Evolutionary conservation across 2,797 vertebrate genomes (phyloP), one percentile per base, ranked within the genome.

Genomic region (Heliangelus exortis): DNA sequence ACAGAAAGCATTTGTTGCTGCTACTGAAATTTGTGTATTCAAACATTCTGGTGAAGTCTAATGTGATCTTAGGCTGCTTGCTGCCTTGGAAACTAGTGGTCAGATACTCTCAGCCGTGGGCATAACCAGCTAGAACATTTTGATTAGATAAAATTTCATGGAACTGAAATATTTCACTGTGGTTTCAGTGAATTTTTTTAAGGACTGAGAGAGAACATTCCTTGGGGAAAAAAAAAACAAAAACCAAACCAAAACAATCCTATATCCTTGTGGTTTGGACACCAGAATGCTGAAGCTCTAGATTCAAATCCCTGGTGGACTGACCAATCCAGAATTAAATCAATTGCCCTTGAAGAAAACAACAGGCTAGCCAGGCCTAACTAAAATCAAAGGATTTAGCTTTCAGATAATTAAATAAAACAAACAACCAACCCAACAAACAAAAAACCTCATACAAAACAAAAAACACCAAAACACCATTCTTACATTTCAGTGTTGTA

Each of bases 11-110:
- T 85, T 93, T 89, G 81, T 83, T 92, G 74, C 68, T 80, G 48
- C 68, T 87, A n/a, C 89, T 53, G 68, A 51, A 94, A 95, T 91
- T 57, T 71, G 84, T 79, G 81, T 90, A 93, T 92, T 78, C 90
- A 91, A 77, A 84, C 90, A 80, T 77, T 90, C 89, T 67, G 68
- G 68, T 50, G 54, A 93, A 94, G 90, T 72, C 84, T 77, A 93
- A 94, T 43, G 75, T 48, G 82, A 95, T 94, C 87, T 92, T 75
- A 26, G 61, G 65, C 75, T 87, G 78, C 86, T 81, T 90, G 87
- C 84, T 95, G 78, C 95, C 93, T 96, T 94, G 88, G 84, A 96
- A 96, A 96, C 95, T 93, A 92, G 74, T 96, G 94, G 93, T 94
- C 92, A 95, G 90, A 92, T 63, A 74, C 65, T 93, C 75, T 84